Percentiles rank a stretch among this genome's conserved stretches.
These are phyloP conservation scores for Bungarus multicinctus DNA, from an alignment of 2,113 vertebrate genomes.

Conservation along the genomic window DNA sequence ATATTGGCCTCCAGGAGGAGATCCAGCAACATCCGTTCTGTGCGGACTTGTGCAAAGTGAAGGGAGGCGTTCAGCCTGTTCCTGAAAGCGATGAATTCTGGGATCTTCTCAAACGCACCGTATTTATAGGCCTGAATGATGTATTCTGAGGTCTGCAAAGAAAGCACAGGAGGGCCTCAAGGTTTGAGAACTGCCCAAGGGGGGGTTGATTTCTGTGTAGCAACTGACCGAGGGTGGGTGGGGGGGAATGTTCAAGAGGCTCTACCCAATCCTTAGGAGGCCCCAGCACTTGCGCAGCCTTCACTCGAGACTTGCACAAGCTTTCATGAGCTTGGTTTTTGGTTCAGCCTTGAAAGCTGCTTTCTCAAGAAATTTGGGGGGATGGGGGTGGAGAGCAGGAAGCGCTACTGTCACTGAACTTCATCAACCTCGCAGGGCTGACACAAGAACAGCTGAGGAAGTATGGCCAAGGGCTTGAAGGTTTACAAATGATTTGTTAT, in stretches of 20 bases:
- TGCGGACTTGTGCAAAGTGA: conserved; percentile 97
- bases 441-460: neutral
- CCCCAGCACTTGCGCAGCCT: too few relatives aligned
- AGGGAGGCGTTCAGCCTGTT: conserved; percentile 95
- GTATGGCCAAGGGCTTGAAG: neutral
- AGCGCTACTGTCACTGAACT: neutral
- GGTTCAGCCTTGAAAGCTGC: neutral
- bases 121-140: conserved; percentile 99
- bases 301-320: neutral
- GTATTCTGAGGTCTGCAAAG: conserved; percentile 96
- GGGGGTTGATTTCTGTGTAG: too few relatives aligned
- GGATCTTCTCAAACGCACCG: conserved; percentile 98
- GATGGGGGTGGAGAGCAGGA: too few relatives aligned
- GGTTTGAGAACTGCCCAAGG: too few relatives aligned
- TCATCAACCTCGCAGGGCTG: neutral
- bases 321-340: neutral
- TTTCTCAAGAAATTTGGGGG: neutral
- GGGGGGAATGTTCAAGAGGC: neutral
- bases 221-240: neutral
- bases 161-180: conserved; percentile 49
- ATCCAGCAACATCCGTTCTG: conserved; percentile 93
- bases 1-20: conserved; percentile 94
- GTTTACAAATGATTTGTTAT: neutral
- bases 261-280: too few relatives aligned
- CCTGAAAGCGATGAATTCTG: conserved; percentile 96